Conservation (phyloP, 2,797 vertebrate genomes). For the Psittacula derbiana region DNA sequence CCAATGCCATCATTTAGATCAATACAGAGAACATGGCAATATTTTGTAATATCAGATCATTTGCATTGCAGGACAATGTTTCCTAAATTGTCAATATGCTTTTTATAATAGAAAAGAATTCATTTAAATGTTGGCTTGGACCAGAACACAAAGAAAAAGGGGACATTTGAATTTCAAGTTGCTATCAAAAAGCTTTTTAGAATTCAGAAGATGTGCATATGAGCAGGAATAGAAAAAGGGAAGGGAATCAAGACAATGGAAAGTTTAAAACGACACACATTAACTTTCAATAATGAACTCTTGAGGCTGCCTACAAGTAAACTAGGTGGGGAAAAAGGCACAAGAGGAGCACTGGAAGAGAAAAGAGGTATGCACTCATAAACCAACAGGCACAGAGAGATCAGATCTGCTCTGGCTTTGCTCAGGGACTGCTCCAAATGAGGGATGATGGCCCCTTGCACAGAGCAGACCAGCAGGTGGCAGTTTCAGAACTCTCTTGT, state of each 20-base stretch:
- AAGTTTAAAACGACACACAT: neutral
- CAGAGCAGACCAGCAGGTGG: neutral
- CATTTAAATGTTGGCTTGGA: slow-evolving; percentile 39
- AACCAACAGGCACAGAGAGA: neutral
- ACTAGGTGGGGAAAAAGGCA: neutral
- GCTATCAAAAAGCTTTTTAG: neutral
- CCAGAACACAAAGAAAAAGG: slow-evolving; percentile 21
- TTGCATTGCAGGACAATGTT: slow-evolving; percentile 22
- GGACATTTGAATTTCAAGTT: neutral
- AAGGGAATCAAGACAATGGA: neutral
- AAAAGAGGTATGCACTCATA: neutral
- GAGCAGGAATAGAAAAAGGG: neutral
- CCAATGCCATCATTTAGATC: slow-evolving; percentile 17
- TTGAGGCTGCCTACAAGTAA: neutral
- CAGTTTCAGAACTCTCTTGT: neutral
- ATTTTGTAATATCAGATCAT: slow-evolving; percentile 24
- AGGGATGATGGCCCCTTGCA: neutral
- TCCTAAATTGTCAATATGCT: slow-evolving; percentile 51
- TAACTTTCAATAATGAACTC: neutral
- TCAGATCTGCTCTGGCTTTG: neutral
- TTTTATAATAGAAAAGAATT: slow-evolving; percentile 29
- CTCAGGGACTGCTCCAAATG: neutral
- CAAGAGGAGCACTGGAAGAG: neutral
- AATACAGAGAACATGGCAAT: slow-evolving; percentile 12
- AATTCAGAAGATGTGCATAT: neutral